phyloP scores from a whole-genome alignment of 2,888 invertebrate species.

The Axea sp. region DNA sequence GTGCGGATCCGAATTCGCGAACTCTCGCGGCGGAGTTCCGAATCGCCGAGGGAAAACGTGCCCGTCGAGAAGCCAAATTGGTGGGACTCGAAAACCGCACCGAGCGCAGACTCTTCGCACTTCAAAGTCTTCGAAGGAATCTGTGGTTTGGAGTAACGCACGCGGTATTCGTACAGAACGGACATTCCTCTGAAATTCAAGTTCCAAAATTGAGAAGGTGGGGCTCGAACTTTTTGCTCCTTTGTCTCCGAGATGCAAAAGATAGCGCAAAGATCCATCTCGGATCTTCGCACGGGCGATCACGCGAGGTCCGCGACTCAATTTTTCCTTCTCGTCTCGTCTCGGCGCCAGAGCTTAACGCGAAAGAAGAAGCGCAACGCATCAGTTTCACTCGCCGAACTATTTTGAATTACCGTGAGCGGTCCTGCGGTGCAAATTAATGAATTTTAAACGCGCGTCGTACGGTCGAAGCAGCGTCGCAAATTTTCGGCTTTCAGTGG shows the following conservation, averaged over 20 bases:
- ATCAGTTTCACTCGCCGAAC: too few relatives aligned
- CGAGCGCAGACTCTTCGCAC: constrained; percentile 35
- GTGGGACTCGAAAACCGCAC: constrained; percentile 55
- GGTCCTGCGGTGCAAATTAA: too few relatives aligned
- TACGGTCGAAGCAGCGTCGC: too few relatives aligned
- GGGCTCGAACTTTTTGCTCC: constrained; percentile 12
- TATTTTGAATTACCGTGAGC: too few relatives aligned
- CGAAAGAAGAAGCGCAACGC: too few relatives aligned
- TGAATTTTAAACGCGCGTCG: too few relatives aligned
- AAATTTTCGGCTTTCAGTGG: too few relatives aligned
- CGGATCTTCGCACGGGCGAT: not conserved
- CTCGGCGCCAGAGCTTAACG: too few relatives aligned
- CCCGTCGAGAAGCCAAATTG: constrained; percentile 43
- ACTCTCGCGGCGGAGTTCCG: not conserved
- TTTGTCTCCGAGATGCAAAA: constrained; percentile 24
- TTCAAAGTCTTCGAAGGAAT: constrained; percentile 59
- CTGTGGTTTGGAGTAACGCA: constrained; percentile 58
- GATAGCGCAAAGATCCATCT: too few relatives aligned
- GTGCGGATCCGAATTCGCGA: not conserved
- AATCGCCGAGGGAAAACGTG: not conserved
- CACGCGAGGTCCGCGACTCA: not conserved
- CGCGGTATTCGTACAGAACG: constrained; percentile 9
- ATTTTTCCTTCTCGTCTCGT: too few relatives aligned
- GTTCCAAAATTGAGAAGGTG: constrained; percentile 29
- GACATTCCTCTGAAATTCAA: constrained; percentile 39